These are phyloP conservation scores for Psittacara wagleri DNA, from an alignment of 2,113 vertebrate genomes.

Conservation along the genomic window DNA sequence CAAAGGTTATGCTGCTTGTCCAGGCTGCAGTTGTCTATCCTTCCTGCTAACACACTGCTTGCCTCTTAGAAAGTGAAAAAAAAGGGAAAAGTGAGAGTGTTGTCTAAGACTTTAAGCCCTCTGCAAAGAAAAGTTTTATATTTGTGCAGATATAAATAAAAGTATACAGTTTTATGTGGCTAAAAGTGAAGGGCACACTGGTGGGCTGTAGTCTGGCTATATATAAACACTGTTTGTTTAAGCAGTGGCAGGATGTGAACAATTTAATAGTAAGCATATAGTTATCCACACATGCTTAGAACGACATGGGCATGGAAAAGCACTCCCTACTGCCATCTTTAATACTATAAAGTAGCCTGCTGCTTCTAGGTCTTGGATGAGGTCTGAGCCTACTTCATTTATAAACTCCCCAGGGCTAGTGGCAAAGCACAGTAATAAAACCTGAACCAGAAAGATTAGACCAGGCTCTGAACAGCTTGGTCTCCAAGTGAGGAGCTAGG, in stretches of 20 bases:
- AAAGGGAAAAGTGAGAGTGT: not conserved
- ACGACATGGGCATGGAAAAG: not conserved
- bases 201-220: not conserved
- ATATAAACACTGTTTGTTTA: conserved; percentile 39
- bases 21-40: not conserved
- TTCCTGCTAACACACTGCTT: not conserved
- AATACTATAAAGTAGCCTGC: not conserved
- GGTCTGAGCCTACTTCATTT: not conserved
- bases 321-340: not conserved
- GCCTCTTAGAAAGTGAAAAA: not conserved
- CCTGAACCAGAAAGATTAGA: not conserved
- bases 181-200: not conserved
- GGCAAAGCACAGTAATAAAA: not conserved
- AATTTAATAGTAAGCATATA: not conserved
- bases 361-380: not conserved
- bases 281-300: not conserved
- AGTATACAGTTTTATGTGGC: conserved; percentile 6
- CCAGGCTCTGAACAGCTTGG: not conserved
- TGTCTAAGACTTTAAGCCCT: conserved; percentile 23
- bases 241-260: not conserved
- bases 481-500: not conserved
- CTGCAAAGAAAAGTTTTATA: conserved; percentile 24
- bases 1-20: not conserved
- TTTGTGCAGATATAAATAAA: conserved; percentile 27
- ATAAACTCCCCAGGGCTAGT: not conserved